phyloP scores from a whole-genome alignment of 1,140 invertebrate genomes.

The Nixonia krombeini region DNA sequence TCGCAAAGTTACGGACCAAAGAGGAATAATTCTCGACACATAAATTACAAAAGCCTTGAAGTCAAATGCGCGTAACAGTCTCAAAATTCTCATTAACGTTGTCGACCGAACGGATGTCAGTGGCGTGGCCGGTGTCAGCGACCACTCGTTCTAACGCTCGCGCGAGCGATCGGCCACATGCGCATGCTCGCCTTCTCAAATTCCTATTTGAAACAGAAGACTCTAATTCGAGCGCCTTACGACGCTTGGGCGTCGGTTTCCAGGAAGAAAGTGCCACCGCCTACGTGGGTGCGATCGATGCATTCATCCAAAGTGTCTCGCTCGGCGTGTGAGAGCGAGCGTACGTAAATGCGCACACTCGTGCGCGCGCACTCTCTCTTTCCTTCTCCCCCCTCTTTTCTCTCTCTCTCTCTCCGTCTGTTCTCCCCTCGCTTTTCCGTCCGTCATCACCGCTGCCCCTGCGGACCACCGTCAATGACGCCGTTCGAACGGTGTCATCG shows the following conservation, averaged over 20 bases:
- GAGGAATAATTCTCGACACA: too few relatives aligned
- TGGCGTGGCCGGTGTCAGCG: too few relatives aligned
- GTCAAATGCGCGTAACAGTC: too few relatives aligned
- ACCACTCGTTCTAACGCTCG: too few relatives aligned
- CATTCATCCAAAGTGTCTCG: constrained; percentile 16
- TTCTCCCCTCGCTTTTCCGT: constrained; percentile 15
- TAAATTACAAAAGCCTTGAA: too few relatives aligned
- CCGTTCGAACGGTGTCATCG: constrained; percentile 34
- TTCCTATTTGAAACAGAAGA: constrained; percentile 23
- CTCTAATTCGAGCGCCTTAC: constrained; percentile 41
- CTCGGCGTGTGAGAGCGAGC: not conserved
- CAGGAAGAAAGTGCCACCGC: constrained; percentile 40
- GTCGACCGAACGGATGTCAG: too few relatives aligned
- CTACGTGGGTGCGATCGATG: constrained; percentile 46
- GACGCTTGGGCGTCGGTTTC: constrained; percentile 32
- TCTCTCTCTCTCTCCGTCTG: constrained; percentile 35
- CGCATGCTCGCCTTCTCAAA: constrained; percentile 17
- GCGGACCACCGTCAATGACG: constrained; percentile 35
- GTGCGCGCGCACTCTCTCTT: constrained; percentile 10
- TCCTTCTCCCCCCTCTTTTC: constrained; percentile 30
- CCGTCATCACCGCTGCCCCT: constrained; percentile 27
- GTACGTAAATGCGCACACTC: too few relatives aligned
- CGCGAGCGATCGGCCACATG: too few relatives aligned
- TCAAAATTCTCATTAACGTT: too few relatives aligned
- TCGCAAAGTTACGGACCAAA: too few relatives aligned